These are phyloP conservation scores for Diadegma fenestrale DNA, from an alignment of 2,888 invertebrate genomes.

Conservation along the genomic window DNA sequence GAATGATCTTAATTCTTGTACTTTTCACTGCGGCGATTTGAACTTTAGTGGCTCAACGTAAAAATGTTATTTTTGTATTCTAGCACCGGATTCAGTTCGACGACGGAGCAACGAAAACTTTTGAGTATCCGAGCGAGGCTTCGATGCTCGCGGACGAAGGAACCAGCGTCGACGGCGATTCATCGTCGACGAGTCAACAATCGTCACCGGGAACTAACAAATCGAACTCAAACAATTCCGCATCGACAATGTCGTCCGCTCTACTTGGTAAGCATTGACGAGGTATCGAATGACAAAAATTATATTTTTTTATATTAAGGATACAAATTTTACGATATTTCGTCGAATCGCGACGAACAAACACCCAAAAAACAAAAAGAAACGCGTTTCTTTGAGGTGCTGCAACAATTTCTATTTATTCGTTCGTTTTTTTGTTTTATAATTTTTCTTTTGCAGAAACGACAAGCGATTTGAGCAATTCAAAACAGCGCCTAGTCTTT, in stretches of 20 bases:
- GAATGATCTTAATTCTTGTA: neutral
- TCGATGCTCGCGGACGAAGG: constrained; percentile 90
- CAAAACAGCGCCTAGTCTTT: constrained; percentile 65
- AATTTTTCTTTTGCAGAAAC: constrained; percentile 69
- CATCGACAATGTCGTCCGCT: constrained; percentile 78
- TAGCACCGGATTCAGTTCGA: constrained; percentile 96
- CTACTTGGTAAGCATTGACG: constrained; percentile 80
- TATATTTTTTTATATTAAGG: neutral
- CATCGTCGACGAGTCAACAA: constrained; percentile 79
- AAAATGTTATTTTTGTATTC: constrained; percentile 72
- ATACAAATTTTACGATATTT: neutral
- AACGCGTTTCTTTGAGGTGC: neutral
- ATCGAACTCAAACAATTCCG: constrained; percentile 75
- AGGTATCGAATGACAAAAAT: constrained; percentile 57
- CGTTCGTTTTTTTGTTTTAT: constrained; percentile 45
- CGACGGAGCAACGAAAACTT: constrained; percentile 94
- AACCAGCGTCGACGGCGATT: constrained; percentile 80
- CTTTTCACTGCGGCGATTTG: neutral
- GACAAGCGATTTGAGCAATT: constrained; percentile 55
- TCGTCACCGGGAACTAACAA: constrained; percentile 75
- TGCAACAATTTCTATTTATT: neutral
- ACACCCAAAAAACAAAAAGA: neutral
- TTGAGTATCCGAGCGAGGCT: constrained; percentile 97
- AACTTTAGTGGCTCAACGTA: neutral
- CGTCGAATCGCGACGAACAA: neutral